Evolutionary conservation across 2,888 invertebrate species (phyloP).

Genomic region (Drosophila colorata): DNA sequence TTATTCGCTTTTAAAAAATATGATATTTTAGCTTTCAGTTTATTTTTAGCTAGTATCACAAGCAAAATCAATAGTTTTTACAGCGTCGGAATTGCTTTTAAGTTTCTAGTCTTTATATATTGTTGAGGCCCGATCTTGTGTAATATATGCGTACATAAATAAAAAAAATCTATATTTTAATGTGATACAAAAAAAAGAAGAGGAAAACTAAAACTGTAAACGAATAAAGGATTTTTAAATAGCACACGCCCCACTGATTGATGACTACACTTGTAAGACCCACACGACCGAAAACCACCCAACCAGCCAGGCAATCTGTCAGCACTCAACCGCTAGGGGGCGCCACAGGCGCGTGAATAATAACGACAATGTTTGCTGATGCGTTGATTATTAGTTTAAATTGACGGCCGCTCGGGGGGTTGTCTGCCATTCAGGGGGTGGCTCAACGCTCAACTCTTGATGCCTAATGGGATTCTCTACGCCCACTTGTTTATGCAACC

Average conservation of each 20-base stretch:
- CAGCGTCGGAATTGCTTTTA: slow-evolving; percentile 36
- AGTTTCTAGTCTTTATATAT: slow-evolving; percentile 56
- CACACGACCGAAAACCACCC: slow-evolving; percentile 12
- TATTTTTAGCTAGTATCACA: not conserved
- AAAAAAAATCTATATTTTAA: slow-evolving; percentile 68
- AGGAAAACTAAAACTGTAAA: slow-evolving; percentile 49
- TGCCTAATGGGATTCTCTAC: slow-evolving; percentile 79
- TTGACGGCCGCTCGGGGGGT: slow-evolving; percentile 65
- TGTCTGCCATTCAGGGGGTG: slow-evolving; percentile 29
- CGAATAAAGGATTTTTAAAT: slow-evolving; percentile 72
- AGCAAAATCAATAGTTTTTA: slow-evolving; percentile 31
- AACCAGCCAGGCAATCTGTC: slow-evolving; percentile 59
- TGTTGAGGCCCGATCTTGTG: slow-evolving; percentile 61
- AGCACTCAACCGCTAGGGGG: slow-evolving; percentile 59
- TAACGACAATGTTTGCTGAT: slow-evolving; percentile 83
- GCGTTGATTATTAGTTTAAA: slow-evolving; percentile 84
- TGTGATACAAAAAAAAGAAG: slow-evolving; percentile 67
- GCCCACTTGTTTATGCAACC: slow-evolving; percentile 84
- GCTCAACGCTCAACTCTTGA: slow-evolving; percentile 7
- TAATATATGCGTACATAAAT: slow-evolving; percentile 60
- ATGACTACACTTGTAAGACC: slow-evolving; percentile 60
- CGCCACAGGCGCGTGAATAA: slow-evolving; percentile 65
- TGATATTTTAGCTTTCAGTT: not conserved
- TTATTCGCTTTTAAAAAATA: too few relatives aligned
- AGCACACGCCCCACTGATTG: slow-evolving; percentile 59